Evolutionary conservation across 2,797 vertebrate species (phyloP), one percentile per base, ranked within the genome.

Genomic region (Rhadinocentrus ornatus): DNA sequence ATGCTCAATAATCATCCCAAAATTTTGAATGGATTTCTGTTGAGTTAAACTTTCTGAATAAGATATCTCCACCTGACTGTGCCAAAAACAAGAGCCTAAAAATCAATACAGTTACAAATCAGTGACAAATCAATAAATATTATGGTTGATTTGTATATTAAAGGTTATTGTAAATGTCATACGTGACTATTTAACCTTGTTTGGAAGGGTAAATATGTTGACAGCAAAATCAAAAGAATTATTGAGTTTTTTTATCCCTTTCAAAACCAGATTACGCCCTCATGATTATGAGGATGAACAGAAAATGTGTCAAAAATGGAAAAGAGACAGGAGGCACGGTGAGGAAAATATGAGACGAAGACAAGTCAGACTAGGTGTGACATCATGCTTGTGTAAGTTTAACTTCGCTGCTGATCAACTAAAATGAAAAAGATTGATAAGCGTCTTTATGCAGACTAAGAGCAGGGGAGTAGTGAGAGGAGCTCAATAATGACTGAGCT

Each of bases 181-280:
- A 18, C 3, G 10, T 35, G 10, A 44, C n/a, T 32, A 65, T 66
- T 70, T 58, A 2, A 46, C n/a, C 50, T 41, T 24, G 52, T 52
- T 18, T 20, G 18, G 34, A 26, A 60, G 81, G 65, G 71, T 78
- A 87, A 80, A 89, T 44, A 71, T 80, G 80, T 76, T 90, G 78
- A 89, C 89, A 91, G 89, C 83, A 82, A 69, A 78, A 84, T 83
- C 84, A 91, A 92, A 22, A 93, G 87, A 95, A 80, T 93, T 94
- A 93, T 93, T 86, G 89, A 91, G 86, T 20, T 46, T 18, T 46
- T 89, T 92, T 93, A 90, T 89, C 77, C 92, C 75, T 86, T 89
- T 92, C 80, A 88, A 84, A 88, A 81, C 78, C 88, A 77, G 90
- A 94, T 94, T 92, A 93, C 82, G 80, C 88, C 66, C 85, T 89